Evolutionary conservation across 1,140 invertebrate species (phyloP).

Genomic region (Polypedilum pembai): DNA sequence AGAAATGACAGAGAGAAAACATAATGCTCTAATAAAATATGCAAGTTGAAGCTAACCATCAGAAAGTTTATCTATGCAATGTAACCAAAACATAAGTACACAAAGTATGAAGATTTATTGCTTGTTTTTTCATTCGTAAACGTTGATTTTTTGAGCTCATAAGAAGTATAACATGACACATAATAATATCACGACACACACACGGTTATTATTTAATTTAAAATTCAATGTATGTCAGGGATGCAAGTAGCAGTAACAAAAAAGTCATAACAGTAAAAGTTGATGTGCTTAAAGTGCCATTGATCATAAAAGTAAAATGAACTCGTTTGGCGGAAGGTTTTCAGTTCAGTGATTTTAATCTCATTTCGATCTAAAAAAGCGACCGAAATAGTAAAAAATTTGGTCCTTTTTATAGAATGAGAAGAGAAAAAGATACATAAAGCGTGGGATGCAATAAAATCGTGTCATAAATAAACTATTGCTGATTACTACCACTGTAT

Average conservation of each 20-base stretch:
- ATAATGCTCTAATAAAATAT: neutral
- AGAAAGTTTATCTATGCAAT: neutral
- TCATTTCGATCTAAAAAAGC: too few relatives aligned
- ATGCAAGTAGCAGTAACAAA: neutral
- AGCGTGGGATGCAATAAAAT: too few relatives aligned
- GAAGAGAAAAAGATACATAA: too few relatives aligned
- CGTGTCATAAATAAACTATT: too few relatives aligned
- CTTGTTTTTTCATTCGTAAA: neutral
- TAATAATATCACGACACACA: neutral
- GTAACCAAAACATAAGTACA: neutral
- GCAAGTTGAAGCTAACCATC: neutral
- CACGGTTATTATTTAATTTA: neutral
- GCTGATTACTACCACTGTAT: too few relatives aligned
- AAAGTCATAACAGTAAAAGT: neutral
- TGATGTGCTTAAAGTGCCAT: constrained; percentile 3
- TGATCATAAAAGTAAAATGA: neutral
- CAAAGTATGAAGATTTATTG: neutral
- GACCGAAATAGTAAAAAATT: too few relatives aligned
- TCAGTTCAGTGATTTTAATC: constrained; percentile 8
- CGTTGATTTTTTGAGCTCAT: neutral
- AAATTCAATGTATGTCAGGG: neutral
- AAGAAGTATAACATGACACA: neutral
- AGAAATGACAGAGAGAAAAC: too few relatives aligned
- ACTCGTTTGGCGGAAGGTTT: neutral
- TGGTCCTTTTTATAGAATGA: too few relatives aligned